Base-by-base conservation (phyloP, 2,888 invertebrate species). In the Tetheella fluctuosa region DNA sequence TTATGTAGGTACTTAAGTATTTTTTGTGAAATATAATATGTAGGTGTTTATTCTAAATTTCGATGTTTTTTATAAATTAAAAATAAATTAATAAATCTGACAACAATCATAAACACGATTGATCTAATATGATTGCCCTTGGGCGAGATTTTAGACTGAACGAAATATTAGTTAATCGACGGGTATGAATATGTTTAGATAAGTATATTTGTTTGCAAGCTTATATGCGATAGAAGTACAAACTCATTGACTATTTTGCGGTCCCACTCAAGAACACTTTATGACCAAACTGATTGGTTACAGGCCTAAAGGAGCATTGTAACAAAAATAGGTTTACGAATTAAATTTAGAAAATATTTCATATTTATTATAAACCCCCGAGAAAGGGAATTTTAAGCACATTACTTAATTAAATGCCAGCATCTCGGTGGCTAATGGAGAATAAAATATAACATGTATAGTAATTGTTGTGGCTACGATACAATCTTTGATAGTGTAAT, bases 401-500 rank as follows among this genome's bases (percentile, higher is more conserved):
- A 20, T 20, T 20, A 48, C 17, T 17, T 39, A 39, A 39, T 48
- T 20, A n/a, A 48, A 48, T 20, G 20, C 48, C 64, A 70, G 69
- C 70, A 70, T 70, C 57, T 64, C 71, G 74, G 73, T 70, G 69
- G 74, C 66, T 67, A 64, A 62, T 75, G 69, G 70, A 67, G 70
- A 68, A 69, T 65, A 68, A 62, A 62, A 61, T 63, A 60, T 59
- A 25, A 4, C 64, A 62, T 70, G 73, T 62, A 71, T 69, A 69
- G 60, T 70, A 66, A 56, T 64, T 68, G 34, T 7, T 61, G 79
- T 77, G 78, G 74, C 63, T 76, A 70, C 64, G 69, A 80, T 79
- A 79, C 77, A 77, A 81, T 68, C 81, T 85, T 83, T 84, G 85
- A 79, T 88, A 85, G 81, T 84, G 85, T 86, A 86, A 85, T 80